Evolutionary conservation across 2,888 invertebrate genomes (phyloP), one percentile per base, ranked within the genome.

Genomic region (Allacma fusca): DNA sequence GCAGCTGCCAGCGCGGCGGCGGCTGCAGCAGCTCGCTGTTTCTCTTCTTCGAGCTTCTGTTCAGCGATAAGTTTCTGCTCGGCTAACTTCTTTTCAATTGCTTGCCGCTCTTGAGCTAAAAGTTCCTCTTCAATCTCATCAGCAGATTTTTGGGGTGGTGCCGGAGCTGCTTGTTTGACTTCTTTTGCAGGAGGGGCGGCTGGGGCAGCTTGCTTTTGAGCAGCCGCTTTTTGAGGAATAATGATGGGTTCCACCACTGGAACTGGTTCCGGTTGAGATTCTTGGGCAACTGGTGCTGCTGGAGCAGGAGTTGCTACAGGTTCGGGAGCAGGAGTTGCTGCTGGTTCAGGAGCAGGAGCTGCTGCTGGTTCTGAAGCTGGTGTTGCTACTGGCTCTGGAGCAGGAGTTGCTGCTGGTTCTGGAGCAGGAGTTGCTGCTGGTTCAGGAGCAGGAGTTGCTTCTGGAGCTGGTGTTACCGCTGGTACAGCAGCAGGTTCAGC

Each of bases 11-110:
- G 71, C 72, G 64, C 34, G 64, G 73, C 81, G 67, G 82, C 79
- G n/a, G 83, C 78, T 29, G 81, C 78, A 70, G 81, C 81, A 59
- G 84, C 80, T 70, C 79, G 69, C 7, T 77, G 71, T 28, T 81
- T 81, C 65, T 83, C 84, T 21, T 80, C 82, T 64, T 80, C 70
- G 5, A 84, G 76, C 43, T 83, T 83, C 67, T 82, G 84, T 57
- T 84, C 84, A 16, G 84, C 84, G 24, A 75, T 77, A 24, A 62
- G 73, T 65, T 80, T 82, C 68, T 84, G 84, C 34, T 84, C 84
- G 0, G 83, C 81, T n/a, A 84, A 62, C 70, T 84, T 84, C 72
- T 80, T 82, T 28, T 83, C 84, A 2, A 84, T 24, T 1, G 82
- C 84, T 77, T 78, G 76, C 1, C 84, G 78, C 50, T 83, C 83